Evolutionary conservation across 2,888 invertebrate genomes (phyloP).

Genomic region (Litoditis marina): DNA sequence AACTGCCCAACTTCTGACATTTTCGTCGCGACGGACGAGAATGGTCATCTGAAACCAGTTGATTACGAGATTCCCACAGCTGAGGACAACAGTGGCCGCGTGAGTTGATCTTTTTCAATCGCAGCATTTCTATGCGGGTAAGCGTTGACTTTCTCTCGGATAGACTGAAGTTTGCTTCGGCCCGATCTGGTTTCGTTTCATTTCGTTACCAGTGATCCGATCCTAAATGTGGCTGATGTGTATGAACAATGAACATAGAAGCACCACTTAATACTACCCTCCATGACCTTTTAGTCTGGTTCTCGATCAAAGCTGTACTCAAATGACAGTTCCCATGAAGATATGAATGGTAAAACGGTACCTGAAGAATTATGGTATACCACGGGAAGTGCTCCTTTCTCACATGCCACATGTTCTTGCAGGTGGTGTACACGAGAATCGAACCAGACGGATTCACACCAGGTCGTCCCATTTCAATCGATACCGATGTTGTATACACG

Average conservation of each 20-base stretch:
- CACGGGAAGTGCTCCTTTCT: too few relatives aligned
- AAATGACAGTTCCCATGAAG: too few relatives aligned
- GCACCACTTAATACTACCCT: neutral
- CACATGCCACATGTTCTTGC: too few relatives aligned
- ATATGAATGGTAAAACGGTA: too few relatives aligned
- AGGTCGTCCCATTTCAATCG: conserved; percentile 47
- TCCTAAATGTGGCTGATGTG: too few relatives aligned
- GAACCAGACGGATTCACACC: conserved; percentile 79
- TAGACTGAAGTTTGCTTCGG: too few relatives aligned
- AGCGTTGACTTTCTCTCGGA: too few relatives aligned
- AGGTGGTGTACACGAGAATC: conserved; percentile 83
- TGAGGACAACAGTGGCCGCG: conserved; percentile 81
- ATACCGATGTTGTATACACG: conserved; percentile 71
- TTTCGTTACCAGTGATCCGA: too few relatives aligned
- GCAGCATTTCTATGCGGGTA: too few relatives aligned
- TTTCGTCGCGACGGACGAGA: conserved; percentile 75
- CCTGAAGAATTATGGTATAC: too few relatives aligned
- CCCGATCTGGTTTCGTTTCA: too few relatives aligned
- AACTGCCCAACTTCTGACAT: conserved; percentile 92
- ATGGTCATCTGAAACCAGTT: conserved; percentile 79
- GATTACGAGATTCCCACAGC: conserved; percentile 91
- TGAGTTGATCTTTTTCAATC: conserved; percentile 2
- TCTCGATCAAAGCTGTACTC: neutral
- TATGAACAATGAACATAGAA: too few relatives aligned
- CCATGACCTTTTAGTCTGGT: neutral